phyloP scores from a whole-genome alignment of 1,140 invertebrate genomes.

The Aphis craccivora region DNA sequence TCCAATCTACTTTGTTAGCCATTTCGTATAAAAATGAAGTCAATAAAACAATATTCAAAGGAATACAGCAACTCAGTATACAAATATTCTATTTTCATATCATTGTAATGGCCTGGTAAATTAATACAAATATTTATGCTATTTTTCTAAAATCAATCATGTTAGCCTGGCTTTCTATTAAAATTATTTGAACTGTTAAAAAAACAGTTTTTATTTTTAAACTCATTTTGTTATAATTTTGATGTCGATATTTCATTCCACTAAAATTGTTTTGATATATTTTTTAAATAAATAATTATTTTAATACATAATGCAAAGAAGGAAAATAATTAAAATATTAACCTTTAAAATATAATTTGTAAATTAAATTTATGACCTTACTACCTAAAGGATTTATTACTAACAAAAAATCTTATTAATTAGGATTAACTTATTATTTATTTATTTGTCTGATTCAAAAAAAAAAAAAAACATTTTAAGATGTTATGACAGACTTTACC shows the following conservation, averaged over 20 bases:
- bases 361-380: not conserved
- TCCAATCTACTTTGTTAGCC: not conserved
- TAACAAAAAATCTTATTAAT: not conserved
- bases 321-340: not conserved
- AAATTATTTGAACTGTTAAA: not conserved
- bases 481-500: not conserved
- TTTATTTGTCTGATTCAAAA: not conserved
- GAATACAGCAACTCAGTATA: not conserved
- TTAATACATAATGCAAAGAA: not conserved
- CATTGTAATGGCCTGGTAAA: not conserved
- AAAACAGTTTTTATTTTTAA: not conserved
- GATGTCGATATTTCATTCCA: not conserved
- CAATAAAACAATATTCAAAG: not conserved
- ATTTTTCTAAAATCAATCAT: constrained; percentile 16
- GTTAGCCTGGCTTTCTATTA: not conserved
- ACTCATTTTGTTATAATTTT: not conserved
- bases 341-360: not conserved
- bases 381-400: not conserved
- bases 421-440: not conserved
- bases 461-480: not conserved
- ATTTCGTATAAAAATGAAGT: constrained; percentile 25
- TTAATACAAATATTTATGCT: not conserved
- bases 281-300: not conserved
- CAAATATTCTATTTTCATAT: not conserved
- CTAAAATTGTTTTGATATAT: not conserved